phyloP scores from a whole-genome alignment of 2,113 vertebrate genomes.

The Corythornis cristatus region DNA sequence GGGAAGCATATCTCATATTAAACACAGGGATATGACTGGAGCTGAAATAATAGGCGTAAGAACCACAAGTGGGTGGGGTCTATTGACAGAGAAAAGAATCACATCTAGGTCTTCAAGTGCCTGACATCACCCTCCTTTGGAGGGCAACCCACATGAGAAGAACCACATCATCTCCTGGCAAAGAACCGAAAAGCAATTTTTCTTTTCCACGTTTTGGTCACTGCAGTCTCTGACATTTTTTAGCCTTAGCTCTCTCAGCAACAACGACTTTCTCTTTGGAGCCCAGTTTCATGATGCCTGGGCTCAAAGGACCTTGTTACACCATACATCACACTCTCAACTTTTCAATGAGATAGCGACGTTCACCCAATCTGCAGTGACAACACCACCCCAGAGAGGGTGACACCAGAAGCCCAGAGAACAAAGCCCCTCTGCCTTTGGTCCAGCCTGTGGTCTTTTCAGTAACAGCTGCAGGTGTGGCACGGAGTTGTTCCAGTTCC shows the following conservation, averaged over 20 bases:
- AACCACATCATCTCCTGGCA: neutral
- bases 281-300: neutral
- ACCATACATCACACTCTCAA: rapidly evolving
- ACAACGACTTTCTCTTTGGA: rapidly evolving
- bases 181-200: neutral
- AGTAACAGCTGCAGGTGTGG: neutral
- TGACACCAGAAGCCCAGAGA: neutral
- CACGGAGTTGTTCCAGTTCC: neutral
- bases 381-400: neutral
- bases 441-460: neutral
- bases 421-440: neutral
- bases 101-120: neutral
- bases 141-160: neutral
- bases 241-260: neutral
- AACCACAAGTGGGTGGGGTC: neutral
- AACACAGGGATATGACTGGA: neutral
- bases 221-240: neutral
- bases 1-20: neutral
- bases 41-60: neutral
- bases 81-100: neutral
- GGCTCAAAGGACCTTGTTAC: rapidly evolving
- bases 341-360: neutral
- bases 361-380: neutral
- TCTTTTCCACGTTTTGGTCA: neutral
- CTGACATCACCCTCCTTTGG: neutral